These are phyloP conservation scores for Morus bassanus DNA, from an alignment of 2,797 vertebrate genomes.

Conservation along the genomic window DNA sequence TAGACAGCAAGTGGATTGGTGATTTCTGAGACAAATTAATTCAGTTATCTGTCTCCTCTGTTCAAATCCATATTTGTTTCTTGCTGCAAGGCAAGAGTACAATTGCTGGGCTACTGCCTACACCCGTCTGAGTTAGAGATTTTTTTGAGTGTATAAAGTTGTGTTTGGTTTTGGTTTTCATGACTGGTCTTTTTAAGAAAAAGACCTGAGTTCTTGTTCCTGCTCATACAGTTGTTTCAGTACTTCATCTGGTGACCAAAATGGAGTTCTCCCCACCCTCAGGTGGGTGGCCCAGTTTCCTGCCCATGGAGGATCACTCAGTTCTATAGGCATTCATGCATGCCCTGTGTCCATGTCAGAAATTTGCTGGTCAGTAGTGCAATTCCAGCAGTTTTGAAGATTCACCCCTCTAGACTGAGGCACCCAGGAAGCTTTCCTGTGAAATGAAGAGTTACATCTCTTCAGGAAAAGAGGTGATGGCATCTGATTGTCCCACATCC, in stretches of 20 bases:
- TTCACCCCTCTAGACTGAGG: neutral
- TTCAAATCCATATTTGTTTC: neutral
- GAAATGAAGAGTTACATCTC: neutral
- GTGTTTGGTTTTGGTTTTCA: neutral
- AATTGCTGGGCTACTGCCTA: neutral
- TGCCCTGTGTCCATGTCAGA: accelerated
- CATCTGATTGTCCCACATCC: neutral
- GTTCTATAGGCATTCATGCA: accelerated
- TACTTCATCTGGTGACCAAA: neutral
- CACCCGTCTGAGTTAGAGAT: neutral
- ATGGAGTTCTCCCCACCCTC: neutral
- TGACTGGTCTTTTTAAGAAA: neutral
- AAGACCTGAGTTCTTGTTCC: neutral
- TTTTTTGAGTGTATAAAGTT: neutral
- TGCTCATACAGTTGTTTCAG: neutral
- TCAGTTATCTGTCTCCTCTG: neutral
- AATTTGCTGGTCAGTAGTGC: neutral
- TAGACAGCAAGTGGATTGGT: neutral
- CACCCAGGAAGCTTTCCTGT: neutral
- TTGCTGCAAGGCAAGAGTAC: neutral
- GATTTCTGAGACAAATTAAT: neutral
- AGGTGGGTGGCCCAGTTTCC: neutral
- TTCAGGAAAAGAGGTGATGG: neutral
- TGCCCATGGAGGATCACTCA: neutral
- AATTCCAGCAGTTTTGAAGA: neutral